Conservation (phyloP, 2,888 invertebrate species). For the Metacarcinus magister region DNA sequence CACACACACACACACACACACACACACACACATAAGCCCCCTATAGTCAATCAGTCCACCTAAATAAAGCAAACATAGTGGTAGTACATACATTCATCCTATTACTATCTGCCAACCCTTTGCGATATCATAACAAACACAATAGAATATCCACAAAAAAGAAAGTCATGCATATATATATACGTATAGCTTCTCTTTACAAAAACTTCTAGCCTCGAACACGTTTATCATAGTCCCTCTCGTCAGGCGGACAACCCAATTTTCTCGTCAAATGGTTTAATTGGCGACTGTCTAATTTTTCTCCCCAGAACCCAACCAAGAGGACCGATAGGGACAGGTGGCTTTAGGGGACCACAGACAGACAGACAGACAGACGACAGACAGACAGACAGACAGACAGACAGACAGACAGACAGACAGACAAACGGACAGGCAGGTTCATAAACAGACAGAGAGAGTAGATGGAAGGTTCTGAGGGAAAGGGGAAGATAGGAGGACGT, state of each 20-base stretch:
- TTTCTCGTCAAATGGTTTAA: conserved; percentile 36
- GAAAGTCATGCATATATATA: conserved; percentile 59
- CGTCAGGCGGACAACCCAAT: not conserved
- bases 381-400: conserved; percentile 57
- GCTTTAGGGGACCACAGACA: conserved; percentile 44
- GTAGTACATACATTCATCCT: too few species aligned
- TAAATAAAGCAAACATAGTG: too few species aligned
- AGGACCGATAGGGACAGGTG: conserved; percentile 11
- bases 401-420: conserved; percentile 28
- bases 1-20: conserved; percentile 58
- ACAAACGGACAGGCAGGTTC: not conserved
- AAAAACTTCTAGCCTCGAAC: not conserved
- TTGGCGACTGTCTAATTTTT: conserved; percentile 27
- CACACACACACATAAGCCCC: not conserved
- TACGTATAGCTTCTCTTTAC: not conserved
- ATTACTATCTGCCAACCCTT: not conserved
- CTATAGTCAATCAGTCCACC: not conserved
- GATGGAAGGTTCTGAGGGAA: not conserved
- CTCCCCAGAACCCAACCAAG: not conserved
- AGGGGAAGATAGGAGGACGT: not conserved
- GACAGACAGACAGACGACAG: conserved; percentile 56
- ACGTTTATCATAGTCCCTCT: not conserved
- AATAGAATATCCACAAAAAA: conserved; percentile 18
- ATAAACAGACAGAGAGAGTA: conserved; percentile 56
- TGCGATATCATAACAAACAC: not conserved